Evolutionary conservation across 2,888 invertebrate species (phyloP).

Genomic region (Mantis religiosa): DNA sequence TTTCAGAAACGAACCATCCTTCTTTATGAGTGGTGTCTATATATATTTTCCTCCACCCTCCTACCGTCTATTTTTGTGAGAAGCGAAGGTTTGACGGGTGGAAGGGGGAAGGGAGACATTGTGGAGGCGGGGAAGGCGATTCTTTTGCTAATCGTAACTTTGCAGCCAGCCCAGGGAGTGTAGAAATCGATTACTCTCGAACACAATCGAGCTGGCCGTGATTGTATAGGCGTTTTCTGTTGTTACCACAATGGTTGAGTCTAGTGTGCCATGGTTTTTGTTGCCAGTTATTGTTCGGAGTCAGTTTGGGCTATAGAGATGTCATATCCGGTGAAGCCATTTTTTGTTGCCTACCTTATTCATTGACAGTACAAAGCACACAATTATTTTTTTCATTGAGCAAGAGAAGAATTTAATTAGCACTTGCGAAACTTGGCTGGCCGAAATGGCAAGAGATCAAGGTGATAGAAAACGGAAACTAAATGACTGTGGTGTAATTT

Average conservation of each 20-base stretch:
- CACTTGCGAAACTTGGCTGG: neutral
- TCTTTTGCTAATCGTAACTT: constrained; percentile 1
- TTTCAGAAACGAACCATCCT: neutral
- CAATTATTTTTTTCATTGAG: neutral
- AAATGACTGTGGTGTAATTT: neutral
- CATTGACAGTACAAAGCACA: neutral
- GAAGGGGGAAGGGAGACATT: neutral
- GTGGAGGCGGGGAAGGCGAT: neutral
- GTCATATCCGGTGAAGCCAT: neutral
- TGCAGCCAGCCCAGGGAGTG: neutral
- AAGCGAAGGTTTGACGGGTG: neutral
- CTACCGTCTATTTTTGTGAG: neutral
- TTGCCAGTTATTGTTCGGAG: neutral
- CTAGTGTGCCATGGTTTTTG: neutral
- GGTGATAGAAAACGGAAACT: neutral
- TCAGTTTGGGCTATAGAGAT: neutral
- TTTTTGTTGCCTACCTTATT: neutral
- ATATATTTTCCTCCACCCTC: neutral
- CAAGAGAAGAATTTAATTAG: neutral
- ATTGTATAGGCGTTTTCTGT: neutral
- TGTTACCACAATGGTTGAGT: neutral
- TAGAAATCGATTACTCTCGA: neutral
- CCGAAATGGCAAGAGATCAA: neutral
- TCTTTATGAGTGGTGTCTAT: neutral
- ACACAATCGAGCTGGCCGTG: neutral